These are phyloP conservation scores for Dione vanillae DNA, from an alignment of 2,888 invertebrate genomes.

Conservation along the genomic window DNA sequence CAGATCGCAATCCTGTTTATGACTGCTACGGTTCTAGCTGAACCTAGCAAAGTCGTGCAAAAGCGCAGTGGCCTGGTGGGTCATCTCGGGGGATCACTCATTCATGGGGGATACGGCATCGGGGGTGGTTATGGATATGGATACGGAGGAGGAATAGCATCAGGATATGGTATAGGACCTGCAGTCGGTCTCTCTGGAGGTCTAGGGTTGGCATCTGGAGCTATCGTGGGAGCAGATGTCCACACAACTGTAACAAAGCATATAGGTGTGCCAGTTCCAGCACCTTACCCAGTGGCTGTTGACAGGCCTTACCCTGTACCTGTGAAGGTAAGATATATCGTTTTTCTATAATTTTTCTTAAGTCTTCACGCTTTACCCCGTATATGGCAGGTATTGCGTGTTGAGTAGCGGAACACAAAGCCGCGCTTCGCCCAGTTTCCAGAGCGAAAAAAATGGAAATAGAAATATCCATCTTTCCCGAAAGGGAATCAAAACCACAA, in stretches of 20 bases:
- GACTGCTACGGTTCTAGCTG: conserved; percentile 71
- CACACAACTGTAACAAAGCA: conserved; percentile 81
- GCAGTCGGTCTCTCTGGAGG: conserved; percentile 34
- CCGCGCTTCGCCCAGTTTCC: too few species aligned
- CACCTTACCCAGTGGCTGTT: conserved; percentile 78
- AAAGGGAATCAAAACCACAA: too few species aligned
- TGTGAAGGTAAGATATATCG: conserved; percentile 62
- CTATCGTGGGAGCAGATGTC: conserved; percentile 75
- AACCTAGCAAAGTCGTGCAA: conserved; percentile 75
- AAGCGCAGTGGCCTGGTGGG: conserved; percentile 76
- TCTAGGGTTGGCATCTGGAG: conserved; percentile 35
- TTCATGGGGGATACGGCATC: conserved; percentile 51
- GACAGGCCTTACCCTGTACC: conserved; percentile 78
- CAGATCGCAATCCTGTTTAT: conserved; percentile 69
- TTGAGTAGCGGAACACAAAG: too few species aligned
- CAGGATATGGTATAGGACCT: conserved; percentile 43
- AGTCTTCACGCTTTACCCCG: too few species aligned
- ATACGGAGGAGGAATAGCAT: conserved; percentile 9
- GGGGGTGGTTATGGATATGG: conserved; percentile 44
- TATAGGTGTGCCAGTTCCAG: conserved; percentile 77
- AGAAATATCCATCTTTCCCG: too few species aligned
- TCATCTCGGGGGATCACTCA: conserved; percentile 61
- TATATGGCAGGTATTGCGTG: too few species aligned
- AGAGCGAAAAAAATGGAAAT: too few species aligned
- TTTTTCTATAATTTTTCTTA: not conserved